Evolutionary conservation across 1,140 invertebrate species (phyloP).

Genomic region (Liolophura sinensis): DNA sequence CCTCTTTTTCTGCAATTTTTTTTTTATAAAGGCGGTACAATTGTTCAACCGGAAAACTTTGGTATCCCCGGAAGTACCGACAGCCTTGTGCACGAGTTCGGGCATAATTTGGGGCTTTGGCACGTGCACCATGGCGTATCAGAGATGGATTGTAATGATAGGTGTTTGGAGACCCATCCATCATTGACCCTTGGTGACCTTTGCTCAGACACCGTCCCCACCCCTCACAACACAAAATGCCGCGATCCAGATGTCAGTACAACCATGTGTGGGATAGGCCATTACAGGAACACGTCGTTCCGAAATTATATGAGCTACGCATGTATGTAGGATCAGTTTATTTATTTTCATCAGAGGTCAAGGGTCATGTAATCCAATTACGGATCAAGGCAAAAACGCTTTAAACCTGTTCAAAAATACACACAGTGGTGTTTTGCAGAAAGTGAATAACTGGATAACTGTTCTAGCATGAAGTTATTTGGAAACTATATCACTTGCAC

Average conservation of each 20-base stretch:
- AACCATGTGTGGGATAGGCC: slow-evolving; percentile 27
- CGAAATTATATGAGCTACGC: slow-evolving; percentile 56
- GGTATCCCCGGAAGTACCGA: slow-evolving; percentile 28
- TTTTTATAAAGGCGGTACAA: slow-evolving; percentile 37
- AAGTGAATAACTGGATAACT: too few species aligned
- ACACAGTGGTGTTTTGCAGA: too few species aligned
- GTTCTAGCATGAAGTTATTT: too few species aligned
- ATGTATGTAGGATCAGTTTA: too few species aligned
- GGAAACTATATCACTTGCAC: too few species aligned
- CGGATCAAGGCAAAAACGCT: too few species aligned
- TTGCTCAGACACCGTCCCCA: slow-evolving; percentile 50
- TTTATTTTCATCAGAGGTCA: too few species aligned
- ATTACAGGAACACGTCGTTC: slow-evolving; percentile 42
- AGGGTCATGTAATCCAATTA: too few species aligned
- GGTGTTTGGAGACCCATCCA: slow-evolving; percentile 42
- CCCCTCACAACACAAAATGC: slow-evolving; percentile 37
- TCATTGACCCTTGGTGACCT: slow-evolving; percentile 52
- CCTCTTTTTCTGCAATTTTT: neutral
- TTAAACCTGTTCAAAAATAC: too few species aligned
- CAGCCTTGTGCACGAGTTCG: slow-evolving; percentile 51
- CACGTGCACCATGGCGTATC: slow-evolving; percentile 54
- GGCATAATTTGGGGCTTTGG: slow-evolving; percentile 54
- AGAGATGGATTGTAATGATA: slow-evolving; percentile 47
- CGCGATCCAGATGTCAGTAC: slow-evolving; percentile 27
- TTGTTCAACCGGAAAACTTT: slow-evolving; percentile 40